Conservation (phyloP, 1,140 invertebrate genomes). For the Cotesia vestalis region DNA sequence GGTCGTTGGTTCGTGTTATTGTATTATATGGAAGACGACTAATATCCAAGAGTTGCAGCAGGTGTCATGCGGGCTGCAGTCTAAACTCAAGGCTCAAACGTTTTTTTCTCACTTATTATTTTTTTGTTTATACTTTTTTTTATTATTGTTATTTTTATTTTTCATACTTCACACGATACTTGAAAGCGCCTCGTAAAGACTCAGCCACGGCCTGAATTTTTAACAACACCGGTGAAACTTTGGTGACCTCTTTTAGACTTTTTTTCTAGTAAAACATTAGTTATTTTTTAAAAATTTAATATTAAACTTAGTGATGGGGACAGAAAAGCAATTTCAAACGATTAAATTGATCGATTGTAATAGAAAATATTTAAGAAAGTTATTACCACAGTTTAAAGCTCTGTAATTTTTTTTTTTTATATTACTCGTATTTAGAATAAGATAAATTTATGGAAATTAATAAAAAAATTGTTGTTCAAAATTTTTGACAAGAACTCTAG, state of each 20-base stretch:
- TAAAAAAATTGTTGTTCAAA: too few species aligned
- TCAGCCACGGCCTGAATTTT: constrained; percentile 33
- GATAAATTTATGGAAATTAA: too few species aligned
- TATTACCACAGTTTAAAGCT: too few species aligned
- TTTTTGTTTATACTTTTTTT: not conserved
- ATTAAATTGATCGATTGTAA: too few species aligned
- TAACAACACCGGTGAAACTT: constrained; percentile 29
- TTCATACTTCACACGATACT: constrained; percentile 30
- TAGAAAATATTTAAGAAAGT: too few species aligned
- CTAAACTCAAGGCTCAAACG: constrained; percentile 9
- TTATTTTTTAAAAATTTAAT: constrained; percentile 3
- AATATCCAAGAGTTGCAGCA: constrained; percentile 32
- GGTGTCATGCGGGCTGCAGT: constrained; percentile 30
- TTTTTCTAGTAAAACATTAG: constrained; percentile 1
- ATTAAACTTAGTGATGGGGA: constrained; percentile 1
- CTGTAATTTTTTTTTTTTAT: too few species aligned
- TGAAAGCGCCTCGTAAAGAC: constrained; percentile 35
- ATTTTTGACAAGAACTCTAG: too few species aligned
- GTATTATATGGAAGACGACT: constrained; percentile 3
- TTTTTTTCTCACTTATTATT: constrained; percentile 8
- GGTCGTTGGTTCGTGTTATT: constrained; percentile 13
- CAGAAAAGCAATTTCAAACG: too few species aligned
- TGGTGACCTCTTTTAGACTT: constrained; percentile 23
- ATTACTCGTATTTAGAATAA: too few species aligned
- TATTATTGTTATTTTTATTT: constrained; percentile 20